A percentile compares a stretch with the other conserved stretches of the same genome.
These are phyloP conservation scores for Phenganax stokvisi DNA, from an alignment of 92 coral and sea anemone species.

Conservation along the genomic window DNA sequence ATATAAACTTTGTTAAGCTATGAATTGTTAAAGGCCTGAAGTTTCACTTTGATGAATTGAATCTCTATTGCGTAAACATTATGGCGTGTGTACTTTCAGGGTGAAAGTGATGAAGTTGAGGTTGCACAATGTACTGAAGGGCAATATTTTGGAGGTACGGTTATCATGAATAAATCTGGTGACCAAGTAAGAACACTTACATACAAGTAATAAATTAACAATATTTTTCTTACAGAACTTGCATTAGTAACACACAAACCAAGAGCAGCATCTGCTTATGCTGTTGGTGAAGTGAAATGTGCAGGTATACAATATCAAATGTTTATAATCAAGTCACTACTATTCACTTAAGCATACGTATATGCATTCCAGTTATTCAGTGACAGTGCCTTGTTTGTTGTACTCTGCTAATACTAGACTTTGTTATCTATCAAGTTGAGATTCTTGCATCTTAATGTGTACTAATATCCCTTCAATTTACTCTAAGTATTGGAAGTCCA, in stretches of 20 bases:
- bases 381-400: too few relatives aligned
- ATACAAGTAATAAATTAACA: neutral
- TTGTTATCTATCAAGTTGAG: too few relatives aligned
- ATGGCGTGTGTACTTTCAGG: conserved; percentile 39
- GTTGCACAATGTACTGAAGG: conserved; percentile 74
- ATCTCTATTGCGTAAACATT: neutral
- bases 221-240: conserved; percentile 51
- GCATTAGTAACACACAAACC: conserved; percentile 93
- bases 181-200: neutral
- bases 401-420: too few relatives aligned
- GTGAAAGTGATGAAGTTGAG: conserved; percentile 78
- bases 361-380: too few relatives aligned
- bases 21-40: neutral
- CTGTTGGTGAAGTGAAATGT: conserved; percentile 74
- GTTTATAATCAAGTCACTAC: too few relatives aligned
- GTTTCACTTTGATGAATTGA: neutral
- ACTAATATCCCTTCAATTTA: neutral
- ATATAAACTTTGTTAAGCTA: neutral
- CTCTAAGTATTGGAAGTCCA: conserved; percentile 84
- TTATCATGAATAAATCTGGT: neutral
- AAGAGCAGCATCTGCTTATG: conserved; percentile 95
- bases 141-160: conserved; percentile 72
- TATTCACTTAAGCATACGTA: too few relatives aligned
- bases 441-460: too few relatives aligned
- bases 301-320: conserved; percentile 56